A percentile compares a stretch with the other conserved stretches of the same genome.
Conservation (phyloP, 2,113 vertebrate genomes). For the Silurus meridionalis region DNA sequence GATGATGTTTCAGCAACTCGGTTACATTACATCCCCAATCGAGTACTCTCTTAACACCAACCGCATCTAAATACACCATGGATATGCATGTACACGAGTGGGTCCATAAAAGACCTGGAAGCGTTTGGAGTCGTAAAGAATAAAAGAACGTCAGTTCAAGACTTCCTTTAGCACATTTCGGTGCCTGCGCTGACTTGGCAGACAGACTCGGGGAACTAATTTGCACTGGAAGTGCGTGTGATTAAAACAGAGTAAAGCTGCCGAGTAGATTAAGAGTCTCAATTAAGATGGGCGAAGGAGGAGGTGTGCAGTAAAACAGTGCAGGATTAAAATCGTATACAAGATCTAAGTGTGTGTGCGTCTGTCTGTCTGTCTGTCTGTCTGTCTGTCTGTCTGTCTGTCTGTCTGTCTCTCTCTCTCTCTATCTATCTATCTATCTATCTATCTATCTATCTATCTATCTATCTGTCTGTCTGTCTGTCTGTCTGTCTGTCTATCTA, state of each 20-base stretch:
- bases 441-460: no score
- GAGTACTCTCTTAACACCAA: slow-evolving; percentile 12
- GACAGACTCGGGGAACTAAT: background rate
- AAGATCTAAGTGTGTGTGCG: background rate
- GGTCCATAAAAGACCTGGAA: slow-evolving; percentile 33
- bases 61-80: slow-evolving; percentile 10
- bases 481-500: no score
- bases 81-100: background rate
- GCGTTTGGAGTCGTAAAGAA: slow-evolving; percentile 16
- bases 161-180: slow-evolving; percentile 12
- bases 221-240: slow-evolving; percentile 11
- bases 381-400: background rate
- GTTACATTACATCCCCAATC: slow-evolving; percentile 31
- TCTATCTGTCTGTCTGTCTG: no score
- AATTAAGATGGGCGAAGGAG: background rate
- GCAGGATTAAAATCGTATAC: background rate
- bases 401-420: no score
- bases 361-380: slow-evolving; percentile 12
- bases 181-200: slow-evolving; percentile 8
- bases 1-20: slow-evolving; percentile 3
- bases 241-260: slow-evolving; percentile 24
- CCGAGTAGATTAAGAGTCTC: slow-evolving; percentile 24
- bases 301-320: slow-evolving; percentile 5
- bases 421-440: no score
- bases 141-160: slow-evolving; percentile 8